These are phyloP conservation scores for Orthonevra nobilis DNA, from an alignment of 2,888 invertebrate genomes.

Conservation along the genomic window DNA sequence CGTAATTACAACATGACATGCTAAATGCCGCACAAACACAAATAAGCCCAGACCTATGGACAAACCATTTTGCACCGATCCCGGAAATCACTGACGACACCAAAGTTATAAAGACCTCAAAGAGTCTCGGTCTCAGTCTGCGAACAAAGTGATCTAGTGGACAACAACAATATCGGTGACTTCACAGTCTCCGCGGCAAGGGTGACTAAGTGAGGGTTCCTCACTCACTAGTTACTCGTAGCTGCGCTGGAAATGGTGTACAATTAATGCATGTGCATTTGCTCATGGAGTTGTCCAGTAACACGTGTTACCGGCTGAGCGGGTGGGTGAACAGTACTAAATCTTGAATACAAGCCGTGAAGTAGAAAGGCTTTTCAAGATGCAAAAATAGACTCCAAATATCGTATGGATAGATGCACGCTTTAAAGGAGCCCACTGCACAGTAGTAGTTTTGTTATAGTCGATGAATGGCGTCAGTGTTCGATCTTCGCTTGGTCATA, in stretches of 20 bases:
- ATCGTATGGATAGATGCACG: no score
- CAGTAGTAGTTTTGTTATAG: no score
- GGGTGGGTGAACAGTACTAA: slow-evolving; percentile 40
- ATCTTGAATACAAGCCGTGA: slow-evolving; percentile 45
- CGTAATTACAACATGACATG: slow-evolving; percentile 67
- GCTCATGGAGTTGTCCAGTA: slow-evolving; percentile 59
- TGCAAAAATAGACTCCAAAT: background rate
- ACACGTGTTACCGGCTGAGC: slow-evolving; percentile 69
- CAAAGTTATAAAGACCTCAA: slow-evolving; percentile 65
- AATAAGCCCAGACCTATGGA: slow-evolving; percentile 30
- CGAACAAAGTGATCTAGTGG: slow-evolving; percentile 18
- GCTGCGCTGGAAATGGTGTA: slow-evolving; percentile 43
- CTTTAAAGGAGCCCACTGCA: slow-evolving; percentile 59
- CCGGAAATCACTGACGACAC: slow-evolving; percentile 65
- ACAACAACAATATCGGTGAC: slow-evolving; percentile 15
- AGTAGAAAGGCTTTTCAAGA: slow-evolving; percentile 60
- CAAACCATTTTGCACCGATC: slow-evolving; percentile 51
- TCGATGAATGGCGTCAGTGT: no score
- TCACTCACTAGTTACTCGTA: slow-evolving; percentile 53
- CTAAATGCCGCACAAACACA: slow-evolving; percentile 61
- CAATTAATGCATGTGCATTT: slow-evolving; percentile 62
- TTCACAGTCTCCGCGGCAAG: slow-evolving; percentile 10
- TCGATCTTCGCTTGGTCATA: slow-evolving; percentile 21
- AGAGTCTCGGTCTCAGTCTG: slow-evolving; percentile 27
- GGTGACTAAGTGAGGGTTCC: slow-evolving; percentile 64